Percentiles rank a stretch among this genome's conserved stretches.
Evolutionary conservation across 1,140 invertebrate genomes (phyloP).

Genomic region (Pygmarrhopalites habei): DNA sequence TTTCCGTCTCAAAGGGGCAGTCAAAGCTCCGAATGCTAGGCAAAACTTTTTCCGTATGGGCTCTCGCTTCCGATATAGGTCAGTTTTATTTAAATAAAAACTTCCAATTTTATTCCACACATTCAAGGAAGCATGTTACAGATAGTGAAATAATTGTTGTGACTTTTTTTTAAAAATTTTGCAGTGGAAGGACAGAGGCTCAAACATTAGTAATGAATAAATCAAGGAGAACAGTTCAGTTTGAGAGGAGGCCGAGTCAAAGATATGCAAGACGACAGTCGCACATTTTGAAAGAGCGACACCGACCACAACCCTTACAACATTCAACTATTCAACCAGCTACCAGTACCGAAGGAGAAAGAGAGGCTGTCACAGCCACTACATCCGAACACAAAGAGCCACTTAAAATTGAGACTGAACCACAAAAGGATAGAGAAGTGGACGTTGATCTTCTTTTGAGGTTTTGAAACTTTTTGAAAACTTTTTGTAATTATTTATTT

Average conservation of each 20-base stretch:
- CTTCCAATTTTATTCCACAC: not conserved
- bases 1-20: constrained; percentile 84
- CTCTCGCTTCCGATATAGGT: constrained; percentile 89
- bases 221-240: constrained; percentile 81
- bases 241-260: constrained; percentile 92
- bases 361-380: constrained; percentile 22
- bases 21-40: constrained; percentile 76
- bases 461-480: too few species aligned
- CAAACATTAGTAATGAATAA: constrained; percentile 85
- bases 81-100: not conserved
- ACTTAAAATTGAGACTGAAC: constrained; percentile 4
- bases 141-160: not conserved
- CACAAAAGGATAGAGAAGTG: constrained; percentile 10
- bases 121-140: not conserved
- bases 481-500: too few species aligned
- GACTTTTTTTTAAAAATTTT: constrained; percentile 18
- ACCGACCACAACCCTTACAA: constrained; percentile 49
- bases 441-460: constrained; percentile 28
- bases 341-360: too few species aligned
- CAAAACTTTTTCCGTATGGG: constrained; percentile 98
- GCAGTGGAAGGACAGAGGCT: constrained; percentile 81
- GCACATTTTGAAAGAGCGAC: constrained; percentile 64
- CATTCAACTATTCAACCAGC: too few species aligned
- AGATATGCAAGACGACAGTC: constrained; percentile 81
- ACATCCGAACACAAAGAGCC: constrained; percentile 28